Base-by-base conservation (phyloP, 2,888 invertebrate genomes). In the Odontomyia ornata region DNA sequence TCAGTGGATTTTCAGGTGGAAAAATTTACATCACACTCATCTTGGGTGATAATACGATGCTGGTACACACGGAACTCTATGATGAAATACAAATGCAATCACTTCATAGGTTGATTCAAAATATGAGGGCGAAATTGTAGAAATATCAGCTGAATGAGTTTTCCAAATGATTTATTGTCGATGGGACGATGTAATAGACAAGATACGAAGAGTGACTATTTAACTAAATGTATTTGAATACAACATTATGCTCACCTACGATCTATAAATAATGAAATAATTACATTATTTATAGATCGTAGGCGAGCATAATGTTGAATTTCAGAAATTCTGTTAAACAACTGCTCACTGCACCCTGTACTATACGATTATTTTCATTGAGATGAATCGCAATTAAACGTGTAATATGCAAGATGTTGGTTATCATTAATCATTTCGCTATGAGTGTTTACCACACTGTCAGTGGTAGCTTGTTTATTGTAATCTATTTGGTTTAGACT, bases 331-430 rank as follows among this genome's bases (percentile, higher is more conserved):
- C 52, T 52, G 52, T 9, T 52, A 52, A 52, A 18, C n/a, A n/a
- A n/a, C n/a, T n/a, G n/a, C 15, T 52, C 36, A n/a, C 52, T 18
- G 9, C 60, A 60, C 60, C 60, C 60, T 60, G 60, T 60, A 60
- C 25, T 25, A 15, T 11, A 1, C n/a, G 18, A n/a, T 13, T 56
- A 1, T 18, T n/a, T n/a, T n/a, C n/a, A n/a, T 36, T 36, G 36
- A 60, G 23, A 60, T 60, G 60, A 60, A 60, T 60, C 23, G 25
- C 60, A 25, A 21, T 23, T 21, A 60, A 23, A 25, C 21, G 13
- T 11, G 60, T 60, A 60, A 18, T 18, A 60, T 60, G 60, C 25
- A 60, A 60, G 23, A 21, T 25, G 60, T 25, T n/a, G n/a, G n/a
- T n/a, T 21, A 52, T 52, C 52, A 52, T 52, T 52, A 52, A 52